phyloP scores from a whole-genome alignment of 2,888 invertebrate genomes.

The Cheilosia scutellata region DNA sequence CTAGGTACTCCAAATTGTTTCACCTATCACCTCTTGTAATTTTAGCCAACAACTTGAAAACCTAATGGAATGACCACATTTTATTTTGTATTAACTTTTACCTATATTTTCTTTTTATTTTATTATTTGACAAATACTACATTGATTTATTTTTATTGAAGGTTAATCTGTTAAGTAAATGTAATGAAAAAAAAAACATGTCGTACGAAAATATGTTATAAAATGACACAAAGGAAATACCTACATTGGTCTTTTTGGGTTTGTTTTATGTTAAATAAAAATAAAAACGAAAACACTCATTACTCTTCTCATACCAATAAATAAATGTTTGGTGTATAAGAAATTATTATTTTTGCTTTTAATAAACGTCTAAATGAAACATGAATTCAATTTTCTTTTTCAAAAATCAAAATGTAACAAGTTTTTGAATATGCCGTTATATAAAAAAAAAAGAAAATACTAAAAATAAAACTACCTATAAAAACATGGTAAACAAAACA shows the following conservation, averaged over 20 bases:
- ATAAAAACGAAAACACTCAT: conserved; percentile 26
- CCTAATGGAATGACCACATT: conserved; percentile 2
- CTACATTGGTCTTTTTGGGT: conserved; percentile 29
- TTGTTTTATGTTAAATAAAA: conserved; percentile 27
- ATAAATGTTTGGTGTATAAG: conserved; percentile 54
- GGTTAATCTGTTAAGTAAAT: background rate
- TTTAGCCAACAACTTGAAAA: conserved; percentile 1
- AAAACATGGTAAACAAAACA: conserved; percentile 41
- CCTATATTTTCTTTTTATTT: conserved; percentile 1
- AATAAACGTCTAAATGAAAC: conserved; percentile 58
- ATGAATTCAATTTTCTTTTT: conserved; percentile 35
- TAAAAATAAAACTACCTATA: conserved; percentile 60
- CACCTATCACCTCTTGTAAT: conserved; percentile 50
- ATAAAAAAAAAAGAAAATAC: conserved; percentile 27
- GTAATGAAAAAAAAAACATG: background rate
- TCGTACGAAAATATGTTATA: background rate
- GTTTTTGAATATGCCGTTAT: conserved; percentile 66
- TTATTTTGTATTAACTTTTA: background rate
- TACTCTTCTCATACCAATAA: conserved; percentile 49
- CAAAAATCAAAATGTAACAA: conserved; percentile 46
- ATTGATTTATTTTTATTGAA: background rate
- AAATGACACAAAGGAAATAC: conserved; percentile 21
- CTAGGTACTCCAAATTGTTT: background rate
- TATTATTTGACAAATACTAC: background rate
- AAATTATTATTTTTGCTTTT: conserved; percentile 59